Percentiles rank a stretch among this genome's conserved stretches.
These are phyloP conservation scores for Phyllotreta striolata DNA, from an alignment of 2,888 invertebrate species.

Conservation along the genomic window DNA sequence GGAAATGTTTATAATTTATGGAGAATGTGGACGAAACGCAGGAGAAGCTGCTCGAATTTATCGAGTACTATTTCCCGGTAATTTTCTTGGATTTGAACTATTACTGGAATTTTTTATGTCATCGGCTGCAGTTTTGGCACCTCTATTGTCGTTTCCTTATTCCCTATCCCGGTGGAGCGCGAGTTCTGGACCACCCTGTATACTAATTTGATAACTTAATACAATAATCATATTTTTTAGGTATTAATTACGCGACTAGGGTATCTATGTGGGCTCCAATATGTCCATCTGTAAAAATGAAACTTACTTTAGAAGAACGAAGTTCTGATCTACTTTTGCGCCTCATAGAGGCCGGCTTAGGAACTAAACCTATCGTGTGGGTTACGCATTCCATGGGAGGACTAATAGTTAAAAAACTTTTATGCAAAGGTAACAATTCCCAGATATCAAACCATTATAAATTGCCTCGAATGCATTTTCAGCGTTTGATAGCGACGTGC, in stretches of 20 bases:
- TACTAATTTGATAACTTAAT: background rate
- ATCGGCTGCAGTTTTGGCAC: too few species aligned
- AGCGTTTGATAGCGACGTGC: conserved; percentile 60
- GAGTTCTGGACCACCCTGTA: too few species aligned
- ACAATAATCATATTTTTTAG: conserved; percentile 52
- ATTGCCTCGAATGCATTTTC: conserved; percentile 36
- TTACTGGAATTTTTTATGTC: too few species aligned
- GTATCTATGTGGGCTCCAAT: conserved; percentile 82
- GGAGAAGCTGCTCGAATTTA: too few species aligned
- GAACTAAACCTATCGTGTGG: conserved; percentile 86
- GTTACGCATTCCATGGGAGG: conserved; percentile 97
- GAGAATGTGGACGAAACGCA: too few species aligned
- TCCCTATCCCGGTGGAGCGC: too few species aligned
- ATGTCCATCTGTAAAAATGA: conserved; percentile 68
- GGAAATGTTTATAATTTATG: too few species aligned
- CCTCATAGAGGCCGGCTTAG: conserved; percentile 79
- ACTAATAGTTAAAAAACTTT: conserved; percentile 85
- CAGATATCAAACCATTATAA: background rate
- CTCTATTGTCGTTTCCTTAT: too few species aligned
- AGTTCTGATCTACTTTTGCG: conserved; percentile 73
- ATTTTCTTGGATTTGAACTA: too few species aligned
- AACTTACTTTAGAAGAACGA: conserved; percentile 70
- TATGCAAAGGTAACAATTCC: conserved; percentile 69
- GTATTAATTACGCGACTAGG: conserved; percentile 88
- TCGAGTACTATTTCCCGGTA: too few species aligned